Base-by-base conservation (phyloP, 2,888 invertebrate genomes). In the Tachina lurida region DNA sequence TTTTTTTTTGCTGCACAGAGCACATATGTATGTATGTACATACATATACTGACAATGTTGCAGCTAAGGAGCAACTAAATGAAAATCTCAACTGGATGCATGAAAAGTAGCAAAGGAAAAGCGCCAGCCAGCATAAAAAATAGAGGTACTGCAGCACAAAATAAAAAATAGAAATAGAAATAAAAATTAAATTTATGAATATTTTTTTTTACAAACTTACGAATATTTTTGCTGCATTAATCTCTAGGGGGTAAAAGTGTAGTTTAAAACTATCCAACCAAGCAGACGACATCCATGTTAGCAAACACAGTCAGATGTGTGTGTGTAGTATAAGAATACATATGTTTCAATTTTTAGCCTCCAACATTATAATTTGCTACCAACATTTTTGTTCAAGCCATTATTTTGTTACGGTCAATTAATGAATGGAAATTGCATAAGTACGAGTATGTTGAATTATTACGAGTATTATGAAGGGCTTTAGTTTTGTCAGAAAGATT, bases 381-480 rank as follows among this genome's bases (percentile, higher is more conserved):
- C 47, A 73, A 60, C 41, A 47, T 56, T 74, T 68, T 49, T 56
- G 31, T 31, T 31, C 41, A 10, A 41, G 22, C 22, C 49, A 71
- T 83, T 54, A 62, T 78, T 77, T 41, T 41, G 83, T 84, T 74
- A 84, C 62, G 83, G 83, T 54, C 83, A 84, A 73, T 84, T 84
- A 84, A 84, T 78, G 73, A 52, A 84, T 73, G 83, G 17, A 43
- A 77, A 73, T 60, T 71, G 19, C 47, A 19, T 31, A 31, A 31
- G 31, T 31, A 31, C 31, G 41, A 43, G 52, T 62, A 52, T 43
- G 43, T 68, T 63, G 65, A 56, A 76, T 65, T 76, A 76, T 76
- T 56, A n/a, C n/a, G n/a, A n/a, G n/a, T n/a, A 31, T 31, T 31
- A 71, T 56, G 17, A 60, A 84, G 73, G 83, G 77, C 13, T 63